Evolutionary conservation across 2,113 vertebrate genomes (phyloP).

Genomic region (Pedionomus torquatus): DNA sequence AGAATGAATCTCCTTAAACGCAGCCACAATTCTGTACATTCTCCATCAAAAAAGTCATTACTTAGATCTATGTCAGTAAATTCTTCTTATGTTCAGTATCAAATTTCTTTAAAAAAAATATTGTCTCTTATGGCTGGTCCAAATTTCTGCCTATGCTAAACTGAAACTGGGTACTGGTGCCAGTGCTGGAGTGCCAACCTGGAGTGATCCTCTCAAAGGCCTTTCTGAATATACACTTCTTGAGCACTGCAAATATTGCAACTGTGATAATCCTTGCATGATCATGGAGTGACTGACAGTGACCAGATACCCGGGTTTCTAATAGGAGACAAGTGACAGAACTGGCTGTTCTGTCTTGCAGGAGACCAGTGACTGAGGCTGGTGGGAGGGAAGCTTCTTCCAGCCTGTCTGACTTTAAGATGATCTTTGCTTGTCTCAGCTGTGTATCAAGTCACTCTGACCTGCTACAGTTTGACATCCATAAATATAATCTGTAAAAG

Average conservation of each 20-base stretch:
- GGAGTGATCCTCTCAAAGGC: background rate
- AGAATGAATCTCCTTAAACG: background rate
- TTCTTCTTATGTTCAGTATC: background rate
- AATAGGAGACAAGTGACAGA: too few species aligned
- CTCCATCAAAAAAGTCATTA: background rate
- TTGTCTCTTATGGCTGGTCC: background rate
- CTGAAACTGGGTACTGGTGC: background rate
- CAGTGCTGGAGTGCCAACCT: background rate
- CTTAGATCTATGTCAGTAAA: background rate
- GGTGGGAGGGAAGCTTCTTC: background rate
- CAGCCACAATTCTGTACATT: background rate
- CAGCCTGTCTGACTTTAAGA: background rate
- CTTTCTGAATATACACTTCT: background rate
- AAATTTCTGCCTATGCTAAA: background rate
- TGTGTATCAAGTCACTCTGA: slow-evolving; percentile 37
- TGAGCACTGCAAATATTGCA: background rate
- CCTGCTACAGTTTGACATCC: background rate
- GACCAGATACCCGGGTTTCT: background rate
- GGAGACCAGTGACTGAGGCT: background rate
- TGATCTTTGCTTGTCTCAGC: background rate
- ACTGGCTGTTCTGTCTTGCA: background rate
- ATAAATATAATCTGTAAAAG: slow-evolving; percentile 49
- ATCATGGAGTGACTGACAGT: background rate
- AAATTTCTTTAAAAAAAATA: background rate
- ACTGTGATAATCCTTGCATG: background rate